phyloP scores from a whole-genome alignment of 2,797 vertebrate species.

The Dallia pectoralis region DNA sequence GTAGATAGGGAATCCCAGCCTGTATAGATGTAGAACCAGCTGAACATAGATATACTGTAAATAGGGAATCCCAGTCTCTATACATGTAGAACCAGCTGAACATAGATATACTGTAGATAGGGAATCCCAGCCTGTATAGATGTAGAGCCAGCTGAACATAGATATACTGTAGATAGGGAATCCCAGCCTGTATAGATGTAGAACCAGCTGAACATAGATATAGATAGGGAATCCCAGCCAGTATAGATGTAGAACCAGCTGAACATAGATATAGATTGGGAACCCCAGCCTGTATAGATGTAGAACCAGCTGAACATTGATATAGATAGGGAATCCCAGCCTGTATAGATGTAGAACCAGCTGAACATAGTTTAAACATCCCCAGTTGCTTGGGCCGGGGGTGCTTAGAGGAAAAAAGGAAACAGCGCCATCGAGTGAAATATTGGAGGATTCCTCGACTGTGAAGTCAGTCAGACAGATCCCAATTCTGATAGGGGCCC shows the following conservation, averaged over 20 bases:
- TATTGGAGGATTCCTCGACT: slow-evolving; percentile 88
- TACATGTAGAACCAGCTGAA: no score
- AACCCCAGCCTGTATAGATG: slow-evolving; percentile 56
- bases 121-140: slow-evolving; percentile 53
- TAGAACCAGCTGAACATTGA: no score
- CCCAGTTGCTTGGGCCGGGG: slow-evolving; percentile 69
- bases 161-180: no score
- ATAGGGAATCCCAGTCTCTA: slow-evolving; percentile 12
- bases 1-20: no score
- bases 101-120: no score
- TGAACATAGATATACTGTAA: slow-evolving; percentile 53
- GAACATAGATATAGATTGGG: slow-evolving; percentile 63
- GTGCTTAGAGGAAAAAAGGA: slow-evolving; percentile 84
- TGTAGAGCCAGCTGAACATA: no score
- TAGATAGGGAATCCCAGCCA: slow-evolving; percentile 16
- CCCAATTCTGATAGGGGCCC: slow-evolving; percentile 41
- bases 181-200: no score
- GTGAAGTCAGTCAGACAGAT: slow-evolving; percentile 38
- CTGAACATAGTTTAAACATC: slow-evolving; percentile 74
- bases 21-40: no score
- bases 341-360: slow-evolving; percentile 35
- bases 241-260: slow-evolving; percentile 45
- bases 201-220: slow-evolving; percentile 56
- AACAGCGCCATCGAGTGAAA: slow-evolving; percentile 99
- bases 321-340: slow-evolving; percentile 20